Base-by-base conservation (phyloP, 2,797 vertebrate genomes). In the Enteromius viviparus region DNA sequence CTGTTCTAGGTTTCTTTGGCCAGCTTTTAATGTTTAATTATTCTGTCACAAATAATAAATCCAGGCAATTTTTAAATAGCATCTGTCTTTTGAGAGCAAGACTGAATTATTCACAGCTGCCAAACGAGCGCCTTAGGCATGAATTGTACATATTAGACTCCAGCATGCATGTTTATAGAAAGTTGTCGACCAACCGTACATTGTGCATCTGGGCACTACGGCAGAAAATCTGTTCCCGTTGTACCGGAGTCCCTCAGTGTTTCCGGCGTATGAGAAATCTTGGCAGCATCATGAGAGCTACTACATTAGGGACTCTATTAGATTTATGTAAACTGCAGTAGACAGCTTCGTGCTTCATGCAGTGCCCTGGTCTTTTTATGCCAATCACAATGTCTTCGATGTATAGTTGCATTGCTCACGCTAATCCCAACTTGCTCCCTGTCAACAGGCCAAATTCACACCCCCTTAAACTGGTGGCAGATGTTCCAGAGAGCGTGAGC, bases 11-110 rank as follows among this genome's bases (percentile, higher is more conserved):
- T 58, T 62, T 68, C 45, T 55, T 66, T 80, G 49, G 49, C 65
- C 84, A 58, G 80, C 86, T 92, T 93, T 91, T 90, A 91, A 69
- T 90, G 86, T 95, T 94, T 94, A 92, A 95, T 96, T 95, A 94
- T 93, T 94, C 91, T 95, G 91, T 94, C 93, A 91, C 89, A 37
- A 80, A 26, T 80, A 80, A 85, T 76, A 76, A 76, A 78, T 80
- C 78, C 15, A 5, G 51, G 37, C 45, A 37, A n/a, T 58, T 65
- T 75, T 84, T 45, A 75, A 76, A 76, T 37, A 76, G 65, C 81
- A 69, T 79, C 81, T 83, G 77, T 75, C 77, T 76, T 76, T 83
- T 83, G 60, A 53, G 64, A 80, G n/a, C 55, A 83, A 80, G 83
- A 29, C 64, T n/a, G 81, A 60, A 71, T 85, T 72, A 66, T 70